Conservation (phyloP, 2,888 invertebrate species). For the Augochlorella aurata region DNA sequence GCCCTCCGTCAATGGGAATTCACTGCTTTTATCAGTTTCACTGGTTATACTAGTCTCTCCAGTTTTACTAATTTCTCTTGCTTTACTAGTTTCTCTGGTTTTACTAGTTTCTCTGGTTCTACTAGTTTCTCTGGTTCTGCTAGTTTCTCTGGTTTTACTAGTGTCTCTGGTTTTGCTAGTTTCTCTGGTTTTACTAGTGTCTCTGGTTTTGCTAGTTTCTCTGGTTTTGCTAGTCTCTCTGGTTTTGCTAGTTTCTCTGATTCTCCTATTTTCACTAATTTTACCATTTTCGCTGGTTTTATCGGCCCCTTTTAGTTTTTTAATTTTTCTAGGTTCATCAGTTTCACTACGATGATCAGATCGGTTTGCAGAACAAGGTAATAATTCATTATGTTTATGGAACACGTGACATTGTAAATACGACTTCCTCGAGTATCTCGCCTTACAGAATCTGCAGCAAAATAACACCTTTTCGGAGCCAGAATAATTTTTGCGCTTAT, state of each 20-base stretch:
- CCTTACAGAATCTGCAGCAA: conserved; percentile 49
- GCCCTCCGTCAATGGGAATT: not conserved
- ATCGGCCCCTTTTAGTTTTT: no score
- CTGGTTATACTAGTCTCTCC: not conserved
- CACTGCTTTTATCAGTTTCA: not conserved
- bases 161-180: not conserved
- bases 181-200: not conserved
- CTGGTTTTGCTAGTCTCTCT: not conserved
- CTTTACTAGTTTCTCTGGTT: not conserved
- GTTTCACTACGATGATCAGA: not conserved
- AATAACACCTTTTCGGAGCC: rapidly evolving
- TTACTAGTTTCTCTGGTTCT: not conserved
- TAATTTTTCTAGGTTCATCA: not conserved
- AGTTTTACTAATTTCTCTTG: not conserved
- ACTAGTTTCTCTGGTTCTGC: not conserved
- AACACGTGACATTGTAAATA: conserved; percentile 58
- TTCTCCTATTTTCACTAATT: not conserved
- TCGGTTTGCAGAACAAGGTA: not conserved
- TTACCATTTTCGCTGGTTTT: not conserved
- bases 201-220: not conserved
- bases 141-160: not conserved
- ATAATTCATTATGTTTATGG: conserved; percentile 41
- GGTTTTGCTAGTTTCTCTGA: not conserved
- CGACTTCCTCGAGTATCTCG: not conserved
- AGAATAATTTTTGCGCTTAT: not conserved